These are phyloP conservation scores for Lindbergichthys nudifrons DNA, from an alignment of 2,797 vertebrate genomes.

Conservation along the genomic window DNA sequence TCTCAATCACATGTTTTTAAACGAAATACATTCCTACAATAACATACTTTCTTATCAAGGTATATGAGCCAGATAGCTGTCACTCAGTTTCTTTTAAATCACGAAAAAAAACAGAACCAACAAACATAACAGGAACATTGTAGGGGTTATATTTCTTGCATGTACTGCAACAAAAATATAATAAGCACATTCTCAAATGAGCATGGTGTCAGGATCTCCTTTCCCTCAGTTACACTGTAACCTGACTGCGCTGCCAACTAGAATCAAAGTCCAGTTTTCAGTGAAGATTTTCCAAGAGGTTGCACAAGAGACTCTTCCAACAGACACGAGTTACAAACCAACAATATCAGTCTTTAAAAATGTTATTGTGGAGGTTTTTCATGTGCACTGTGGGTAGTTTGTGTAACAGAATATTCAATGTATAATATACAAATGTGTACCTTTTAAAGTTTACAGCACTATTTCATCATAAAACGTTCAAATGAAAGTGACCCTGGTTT, in stretches of 20 bases:
- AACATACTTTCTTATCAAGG: too few species aligned
- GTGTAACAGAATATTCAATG: not conserved
- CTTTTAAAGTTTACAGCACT: not conserved
- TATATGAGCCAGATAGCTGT: too few species aligned
- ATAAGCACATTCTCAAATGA: not conserved
- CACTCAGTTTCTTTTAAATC: not conserved
- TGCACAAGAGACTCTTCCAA: constrained; percentile 65
- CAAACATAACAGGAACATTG: not conserved
- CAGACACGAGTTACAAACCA: not conserved
- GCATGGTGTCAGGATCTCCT: constrained; percentile 28
- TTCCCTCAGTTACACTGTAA: constrained; percentile 71
- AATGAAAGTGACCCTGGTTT: not conserved
- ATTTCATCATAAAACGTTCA: not conserved
- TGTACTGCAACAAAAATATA: not conserved
- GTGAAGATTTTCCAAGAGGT: constrained; percentile 68
- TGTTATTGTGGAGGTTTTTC: not conserved
- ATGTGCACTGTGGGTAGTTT: not conserved
- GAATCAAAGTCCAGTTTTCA: constrained; percentile 82
- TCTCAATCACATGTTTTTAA: too few species aligned
- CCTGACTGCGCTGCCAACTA: constrained; percentile 70
- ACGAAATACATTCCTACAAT: too few species aligned
- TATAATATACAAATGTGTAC: too few species aligned
- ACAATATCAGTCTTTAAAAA: not conserved
- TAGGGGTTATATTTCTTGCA: too few species aligned
- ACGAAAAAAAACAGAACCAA: not conserved